Conservation (phyloP, 2,113 vertebrate genomes). For the Fregetta grallaria region DNA sequence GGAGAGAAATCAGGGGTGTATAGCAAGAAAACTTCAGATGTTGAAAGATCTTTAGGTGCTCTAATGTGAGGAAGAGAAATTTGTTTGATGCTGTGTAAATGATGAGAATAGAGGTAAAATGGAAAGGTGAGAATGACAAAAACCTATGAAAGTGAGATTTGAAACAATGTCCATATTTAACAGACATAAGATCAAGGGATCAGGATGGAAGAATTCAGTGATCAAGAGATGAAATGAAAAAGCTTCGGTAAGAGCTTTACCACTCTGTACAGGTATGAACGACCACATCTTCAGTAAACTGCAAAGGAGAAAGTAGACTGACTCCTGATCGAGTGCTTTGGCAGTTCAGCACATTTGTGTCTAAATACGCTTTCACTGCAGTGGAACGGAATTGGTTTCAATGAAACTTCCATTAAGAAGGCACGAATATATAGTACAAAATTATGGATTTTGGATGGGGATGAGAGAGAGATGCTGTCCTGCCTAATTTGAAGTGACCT, state of each 20-base stretch:
- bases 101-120: background rate
- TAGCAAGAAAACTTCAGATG: background rate
- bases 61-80: background rate
- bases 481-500: background rate
- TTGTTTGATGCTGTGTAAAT: background rate
- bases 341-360: background rate
- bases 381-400: background rate
- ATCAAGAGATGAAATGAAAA: background rate
- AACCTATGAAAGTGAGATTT: background rate
- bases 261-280: rapidly evolving
- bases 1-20: background rate
- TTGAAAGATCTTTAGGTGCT: background rate
- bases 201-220: background rate
- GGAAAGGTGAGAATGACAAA: background rate
- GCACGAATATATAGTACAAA: background rate
- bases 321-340: background rate
- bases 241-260: background rate
- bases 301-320: background rate
- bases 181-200: background rate
- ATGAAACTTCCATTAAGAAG: background rate
- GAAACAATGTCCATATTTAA: background rate
- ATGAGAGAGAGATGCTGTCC: background rate
- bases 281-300: background rate
- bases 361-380: background rate
- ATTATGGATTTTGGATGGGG: background rate